Evolutionary conservation across 2,797 vertebrate genomes (phyloP).

Genomic region (Danio kyathit): DNA sequence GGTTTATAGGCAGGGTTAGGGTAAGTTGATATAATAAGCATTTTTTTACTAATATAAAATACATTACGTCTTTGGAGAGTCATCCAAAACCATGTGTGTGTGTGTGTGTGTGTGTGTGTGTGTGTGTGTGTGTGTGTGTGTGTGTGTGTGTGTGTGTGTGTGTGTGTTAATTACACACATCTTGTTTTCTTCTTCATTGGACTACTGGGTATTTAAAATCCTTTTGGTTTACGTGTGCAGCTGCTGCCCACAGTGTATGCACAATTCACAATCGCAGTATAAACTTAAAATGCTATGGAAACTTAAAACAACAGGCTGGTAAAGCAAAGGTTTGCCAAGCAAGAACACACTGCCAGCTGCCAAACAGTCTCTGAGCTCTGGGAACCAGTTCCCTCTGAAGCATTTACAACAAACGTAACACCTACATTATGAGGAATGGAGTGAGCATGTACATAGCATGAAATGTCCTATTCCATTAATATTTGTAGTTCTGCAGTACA

Average conservation of each 20-base stretch:
- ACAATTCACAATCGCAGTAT: conserved; percentile 71
- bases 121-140: background rate
- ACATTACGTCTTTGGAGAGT: no score
- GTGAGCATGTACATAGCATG: background rate
- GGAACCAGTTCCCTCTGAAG: conserved; percentile 4
- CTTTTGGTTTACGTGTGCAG: conserved; percentile 34
- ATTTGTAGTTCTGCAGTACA: background rate
- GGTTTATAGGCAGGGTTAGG: no score
- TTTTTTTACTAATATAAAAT: no score
- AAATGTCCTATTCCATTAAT: background rate
- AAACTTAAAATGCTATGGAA: conserved; percentile 72
- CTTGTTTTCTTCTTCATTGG: conserved; percentile 40
- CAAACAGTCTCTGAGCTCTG: conserved; percentile 23
- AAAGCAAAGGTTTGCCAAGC: conserved; percentile 64
- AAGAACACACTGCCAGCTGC: conserved; percentile 43
- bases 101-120: background rate
- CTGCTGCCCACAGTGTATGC: conserved; percentile 62
- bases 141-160: background rate
- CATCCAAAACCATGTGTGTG: no score
- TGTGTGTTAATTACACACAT: conserved; percentile 3
- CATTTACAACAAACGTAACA: conserved; percentile 17
- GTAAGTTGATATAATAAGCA: no score
- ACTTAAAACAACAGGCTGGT: conserved; percentile 73
- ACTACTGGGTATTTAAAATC: conserved; percentile 45
- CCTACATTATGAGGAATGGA: conserved; percentile 29